These are phyloP conservation scores for Chloroclysta siterata DNA, from an alignment of 2,888 invertebrate genomes.

Conservation along the genomic window DNA sequence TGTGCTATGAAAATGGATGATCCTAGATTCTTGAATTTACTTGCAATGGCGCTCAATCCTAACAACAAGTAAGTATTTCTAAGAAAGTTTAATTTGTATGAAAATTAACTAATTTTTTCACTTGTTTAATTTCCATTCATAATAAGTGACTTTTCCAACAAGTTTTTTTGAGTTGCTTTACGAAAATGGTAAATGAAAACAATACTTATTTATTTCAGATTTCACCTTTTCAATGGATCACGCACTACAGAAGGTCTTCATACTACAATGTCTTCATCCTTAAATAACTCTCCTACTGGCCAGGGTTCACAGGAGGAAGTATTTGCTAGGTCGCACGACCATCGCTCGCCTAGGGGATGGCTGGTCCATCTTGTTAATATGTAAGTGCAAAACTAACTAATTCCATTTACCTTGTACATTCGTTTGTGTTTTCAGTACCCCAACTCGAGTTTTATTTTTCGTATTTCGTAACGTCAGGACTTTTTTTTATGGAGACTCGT, in stretches of 20 bases:
- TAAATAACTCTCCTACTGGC: conserved; percentile 76
- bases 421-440: background rate
- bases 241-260: conserved; percentile 88
- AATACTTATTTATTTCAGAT: conserved; percentile 75
- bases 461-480: too few species aligned
- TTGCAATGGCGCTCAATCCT: conserved; percentile 97
- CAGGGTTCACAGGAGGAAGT: conserved; percentile 81
- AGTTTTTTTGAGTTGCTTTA: too few species aligned
- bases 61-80: conserved; percentile 91
- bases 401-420: background rate
- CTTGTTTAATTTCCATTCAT: background rate
- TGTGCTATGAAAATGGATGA: conserved; percentile 98
- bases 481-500: too few species aligned
- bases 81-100: background rate
- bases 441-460: too few species aligned
- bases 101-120: background rate
- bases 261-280: conserved; percentile 52
- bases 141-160: too few species aligned
- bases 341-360: conserved; percentile 96
- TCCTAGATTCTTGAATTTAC: conserved; percentile 95
- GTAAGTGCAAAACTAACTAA: conserved; percentile 61
- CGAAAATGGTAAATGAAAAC: too few species aligned
- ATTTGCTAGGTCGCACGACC: conserved; percentile 90
- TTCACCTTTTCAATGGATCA: conserved; percentile 93
- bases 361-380: conserved; percentile 97